phyloP scores from a whole-genome alignment of 2,888 invertebrate species.

The Epinotia bilunana region DNA sequence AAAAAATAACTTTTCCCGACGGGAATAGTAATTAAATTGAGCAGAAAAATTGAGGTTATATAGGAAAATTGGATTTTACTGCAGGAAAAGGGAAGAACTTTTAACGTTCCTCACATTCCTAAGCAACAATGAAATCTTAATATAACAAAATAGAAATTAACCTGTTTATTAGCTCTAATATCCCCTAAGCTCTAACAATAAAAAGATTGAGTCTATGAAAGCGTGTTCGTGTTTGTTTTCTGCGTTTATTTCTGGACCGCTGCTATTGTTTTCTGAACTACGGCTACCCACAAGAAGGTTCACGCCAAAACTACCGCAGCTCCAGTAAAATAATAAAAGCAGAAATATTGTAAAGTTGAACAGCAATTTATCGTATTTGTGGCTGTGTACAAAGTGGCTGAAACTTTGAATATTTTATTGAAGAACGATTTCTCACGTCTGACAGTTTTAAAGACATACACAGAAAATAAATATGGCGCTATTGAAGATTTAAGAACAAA shows the following conservation, averaged over 20 bases:
- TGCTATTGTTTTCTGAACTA: constrained; percentile 78
- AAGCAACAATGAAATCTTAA: constrained; percentile 1
- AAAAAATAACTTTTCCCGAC: no score
- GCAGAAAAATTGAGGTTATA: not conserved
- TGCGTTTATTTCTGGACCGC: constrained; percentile 73
- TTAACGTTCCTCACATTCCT: not conserved
- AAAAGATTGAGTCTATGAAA: constrained; percentile 50
- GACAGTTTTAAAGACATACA: constrained; percentile 15
- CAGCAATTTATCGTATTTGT: constrained; percentile 62
- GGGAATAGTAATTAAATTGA: not conserved
- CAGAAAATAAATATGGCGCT: not conserved
- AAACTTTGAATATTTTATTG: constrained; percentile 49
- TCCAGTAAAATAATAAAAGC: constrained; percentile 60
- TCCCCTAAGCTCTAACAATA: constrained; percentile 37
- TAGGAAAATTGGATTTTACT: not conserved
- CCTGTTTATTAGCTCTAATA: not conserved
- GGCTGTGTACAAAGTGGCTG: constrained; percentile 57
- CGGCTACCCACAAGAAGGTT: constrained; percentile 66
- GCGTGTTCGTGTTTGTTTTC: constrained; percentile 68
- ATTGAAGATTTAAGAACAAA: not conserved
- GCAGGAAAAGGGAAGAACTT: not conserved
- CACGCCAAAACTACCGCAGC: constrained; percentile 66
- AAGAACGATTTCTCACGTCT: constrained; percentile 19
- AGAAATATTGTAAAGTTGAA: constrained; percentile 56
- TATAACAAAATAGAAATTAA: constrained; percentile 10